Base-by-base conservation (phyloP, 2,888 invertebrate species). In the Cecidostiba fungosa region DNA sequence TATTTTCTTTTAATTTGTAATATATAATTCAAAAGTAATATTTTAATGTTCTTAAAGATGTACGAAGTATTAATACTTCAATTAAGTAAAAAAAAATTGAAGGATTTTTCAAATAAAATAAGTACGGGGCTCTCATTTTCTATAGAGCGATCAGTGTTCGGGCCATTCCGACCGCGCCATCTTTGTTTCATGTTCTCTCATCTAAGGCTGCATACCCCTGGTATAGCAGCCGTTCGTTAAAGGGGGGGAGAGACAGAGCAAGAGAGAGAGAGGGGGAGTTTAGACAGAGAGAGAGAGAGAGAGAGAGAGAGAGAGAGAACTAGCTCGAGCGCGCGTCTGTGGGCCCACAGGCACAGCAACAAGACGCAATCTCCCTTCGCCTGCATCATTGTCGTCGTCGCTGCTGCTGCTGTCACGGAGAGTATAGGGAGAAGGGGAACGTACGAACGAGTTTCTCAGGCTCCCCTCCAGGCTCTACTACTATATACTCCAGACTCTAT, bases 281-380 rank as follows among this genome's bases (percentile, higher is more conserved):
- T n/a, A 66, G 16, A 59, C 50, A 66, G 32, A 66, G 74, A 59
- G 43, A 5, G 59, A 66, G 16, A 59, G 50, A 66, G 32, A 66
- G 74, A 59, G 43, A 5, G 59, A 23, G 39, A 36, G 23, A 36
- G 43, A 23, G 72, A 80, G 54, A 47, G 79, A 19, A 39, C 36
- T 54, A 77, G 77, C 50, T n/a, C 43, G 36, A 47, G 39, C 76
- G 76, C 82, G 69, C 70, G 82, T 77, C 82, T 16, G 69, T 32
- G 73, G 81, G 83, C 66, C 79, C 76, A 77, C 70, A 77, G 76
- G 70, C 83, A 77, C 54, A 59, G 47, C 73, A 66, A 36, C 82
- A 47, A 74, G 74, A 74, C 59, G 50, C 73, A 69, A 82, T 82
- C 76, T 69, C 47, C 72, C 36, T 43, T 39, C 39, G 72, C 54